A percentile compares a stretch with the other conserved stretches of the same genome.
phyloP scores from a whole-genome alignment of 2,113 vertebrate species.

The Chaetops frenatus region DNA sequence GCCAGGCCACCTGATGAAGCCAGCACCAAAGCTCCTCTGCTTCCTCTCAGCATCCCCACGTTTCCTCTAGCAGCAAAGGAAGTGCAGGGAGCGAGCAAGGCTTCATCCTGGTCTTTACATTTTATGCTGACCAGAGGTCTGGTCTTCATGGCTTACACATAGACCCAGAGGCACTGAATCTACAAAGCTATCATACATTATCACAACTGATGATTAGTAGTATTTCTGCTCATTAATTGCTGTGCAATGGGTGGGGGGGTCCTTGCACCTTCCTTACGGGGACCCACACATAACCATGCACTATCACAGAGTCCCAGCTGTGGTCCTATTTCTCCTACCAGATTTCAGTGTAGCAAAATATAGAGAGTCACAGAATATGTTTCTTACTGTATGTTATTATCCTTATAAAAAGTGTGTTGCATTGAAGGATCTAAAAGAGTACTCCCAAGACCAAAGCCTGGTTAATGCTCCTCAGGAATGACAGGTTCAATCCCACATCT shows the following conservation, averaged over 20 bases:
- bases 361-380: background rate
- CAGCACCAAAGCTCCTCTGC: background rate
- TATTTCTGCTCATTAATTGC: background rate
- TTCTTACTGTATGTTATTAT: background rate
- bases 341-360: background rate
- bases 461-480: background rate
- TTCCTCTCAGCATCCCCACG: background rate
- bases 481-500: background rate
- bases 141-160: background rate
- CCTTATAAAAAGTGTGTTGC: background rate
- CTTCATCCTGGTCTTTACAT: background rate
- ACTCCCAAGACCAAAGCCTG: background rate
- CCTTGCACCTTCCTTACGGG: background rate
- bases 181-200: background rate
- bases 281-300: accelerated
- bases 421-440: background rate
- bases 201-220: background rate
- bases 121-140: background rate
- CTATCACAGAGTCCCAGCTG: background rate
- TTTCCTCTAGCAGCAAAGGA: background rate
- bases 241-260: accelerated
- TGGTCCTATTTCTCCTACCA: background rate
- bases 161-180: background rate
- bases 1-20: background rate
- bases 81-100: background rate